Conservation (phyloP, 1,140 invertebrate species). For the Battus philenor region DNA sequence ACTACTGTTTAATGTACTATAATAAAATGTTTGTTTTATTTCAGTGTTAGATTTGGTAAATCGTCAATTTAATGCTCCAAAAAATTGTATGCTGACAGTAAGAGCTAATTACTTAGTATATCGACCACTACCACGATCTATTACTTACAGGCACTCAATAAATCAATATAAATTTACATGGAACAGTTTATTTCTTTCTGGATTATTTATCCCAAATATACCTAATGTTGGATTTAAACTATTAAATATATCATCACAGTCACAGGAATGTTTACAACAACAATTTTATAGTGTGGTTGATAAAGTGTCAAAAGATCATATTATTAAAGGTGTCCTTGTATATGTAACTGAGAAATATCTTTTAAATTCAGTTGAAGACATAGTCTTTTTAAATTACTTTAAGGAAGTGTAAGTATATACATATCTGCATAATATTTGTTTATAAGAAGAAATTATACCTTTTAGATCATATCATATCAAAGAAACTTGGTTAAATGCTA, state of each 20-base stretch:
- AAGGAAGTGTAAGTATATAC: slow-evolving; percentile 53
- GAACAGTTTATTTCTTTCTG: slow-evolving; percentile 36
- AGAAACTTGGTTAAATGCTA: no score
- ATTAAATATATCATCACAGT: slow-evolving; percentile 50
- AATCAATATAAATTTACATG: slow-evolving; percentile 24
- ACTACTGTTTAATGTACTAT: slow-evolving; percentile 3
- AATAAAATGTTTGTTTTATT: slow-evolving; percentile 25
- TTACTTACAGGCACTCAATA: slow-evolving; percentile 37
- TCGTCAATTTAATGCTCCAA: slow-evolving; percentile 40
- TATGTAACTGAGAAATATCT: slow-evolving; percentile 60
- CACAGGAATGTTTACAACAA: slow-evolving; percentile 32
- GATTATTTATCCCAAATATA: slow-evolving; percentile 51
- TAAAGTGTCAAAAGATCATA: slow-evolving; percentile 33
- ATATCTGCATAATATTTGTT: slow-evolving; percentile 14
- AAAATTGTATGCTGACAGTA: slow-evolving; percentile 48
- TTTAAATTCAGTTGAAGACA: slow-evolving; percentile 51
- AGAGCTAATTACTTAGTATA: slow-evolving; percentile 43
- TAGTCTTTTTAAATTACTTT: slow-evolving; percentile 59
- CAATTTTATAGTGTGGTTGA: slow-evolving; percentile 44
- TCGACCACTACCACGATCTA: slow-evolving; percentile 41
- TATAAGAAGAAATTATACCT: no score
- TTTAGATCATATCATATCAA: no score
- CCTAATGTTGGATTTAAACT: slow-evolving; percentile 52
- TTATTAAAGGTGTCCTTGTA: slow-evolving; percentile 53
- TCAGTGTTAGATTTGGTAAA: slow-evolving; percentile 55